Conservation (phyloP, 1,140 invertebrate species). For the Pseudomyrmex sp. region DNA sequence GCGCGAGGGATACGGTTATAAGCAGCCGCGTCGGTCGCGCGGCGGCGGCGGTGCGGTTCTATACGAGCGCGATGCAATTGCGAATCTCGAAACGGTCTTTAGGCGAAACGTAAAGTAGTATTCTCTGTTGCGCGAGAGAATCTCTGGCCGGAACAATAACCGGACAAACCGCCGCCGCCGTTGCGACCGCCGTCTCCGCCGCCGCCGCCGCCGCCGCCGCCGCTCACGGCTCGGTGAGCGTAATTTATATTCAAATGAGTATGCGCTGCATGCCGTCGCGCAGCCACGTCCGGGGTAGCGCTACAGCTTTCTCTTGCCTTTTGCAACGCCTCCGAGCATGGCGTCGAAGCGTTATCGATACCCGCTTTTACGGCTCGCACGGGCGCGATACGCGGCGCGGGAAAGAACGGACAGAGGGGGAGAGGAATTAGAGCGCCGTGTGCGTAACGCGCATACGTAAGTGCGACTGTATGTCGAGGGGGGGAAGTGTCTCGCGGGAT, state of each 20-base stretch:
- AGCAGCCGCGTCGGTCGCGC: slow-evolving; percentile 23
- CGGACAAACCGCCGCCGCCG: slow-evolving; percentile 73
- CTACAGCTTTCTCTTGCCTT: slow-evolving; percentile 71
- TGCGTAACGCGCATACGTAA: neutral
- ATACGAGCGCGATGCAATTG: slow-evolving; percentile 41
- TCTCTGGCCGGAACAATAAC: slow-evolving; percentile 79
- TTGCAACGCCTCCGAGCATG: slow-evolving; percentile 61
- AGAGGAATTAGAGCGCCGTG: slow-evolving; percentile 30
- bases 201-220: slow-evolving; percentile 22
- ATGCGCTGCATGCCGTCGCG: slow-evolving; percentile 73
- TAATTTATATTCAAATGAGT: slow-evolving; percentile 82
- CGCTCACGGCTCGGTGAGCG: slow-evolving; percentile 67
- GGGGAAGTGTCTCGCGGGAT: slow-evolving; percentile 5
- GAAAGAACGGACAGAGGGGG: neutral
- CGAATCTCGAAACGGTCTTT: slow-evolving; percentile 53
- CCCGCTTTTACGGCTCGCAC: slow-evolving; percentile 34
- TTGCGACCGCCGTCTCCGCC: neutral
- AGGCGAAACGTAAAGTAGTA: slow-evolving; percentile 68
- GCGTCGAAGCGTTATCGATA: slow-evolving; percentile 59
- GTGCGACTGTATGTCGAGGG: slow-evolving; percentile 7
- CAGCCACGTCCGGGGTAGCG: slow-evolving; percentile 69
- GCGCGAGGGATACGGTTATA: neutral
- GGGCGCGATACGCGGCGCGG: neutral
- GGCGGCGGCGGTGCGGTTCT: neutral
- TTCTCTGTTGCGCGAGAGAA: slow-evolving; percentile 71